Evolutionary conservation across 1,140 invertebrate genomes (phyloP).

Genomic region (Pollicipes pollicipes): DNA sequence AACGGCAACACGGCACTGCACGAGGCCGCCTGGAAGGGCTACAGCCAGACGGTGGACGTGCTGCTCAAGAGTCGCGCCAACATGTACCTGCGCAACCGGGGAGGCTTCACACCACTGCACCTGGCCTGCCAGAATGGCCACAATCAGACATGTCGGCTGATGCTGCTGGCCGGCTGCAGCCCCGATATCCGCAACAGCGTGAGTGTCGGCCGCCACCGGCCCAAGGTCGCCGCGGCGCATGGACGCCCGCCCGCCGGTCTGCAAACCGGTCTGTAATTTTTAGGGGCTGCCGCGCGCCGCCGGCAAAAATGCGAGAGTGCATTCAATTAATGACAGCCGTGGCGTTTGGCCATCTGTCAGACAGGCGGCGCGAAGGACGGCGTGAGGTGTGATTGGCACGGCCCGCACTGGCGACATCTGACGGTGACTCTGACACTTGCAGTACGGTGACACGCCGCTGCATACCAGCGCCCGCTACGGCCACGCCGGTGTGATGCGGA

Average conservation of each 20-base stretch:
- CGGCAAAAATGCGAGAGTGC: too few species aligned
- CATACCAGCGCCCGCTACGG: conserved; percentile 89
- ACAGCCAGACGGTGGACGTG: conserved; percentile 60
- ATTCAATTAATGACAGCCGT: too few species aligned
- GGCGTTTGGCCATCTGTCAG: too few species aligned
- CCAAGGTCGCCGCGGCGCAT: too few species aligned
- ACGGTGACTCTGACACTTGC: conserved; percentile 22
- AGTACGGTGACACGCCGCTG: conserved; percentile 89
- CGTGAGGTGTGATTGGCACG: too few species aligned
- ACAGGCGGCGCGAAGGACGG: too few species aligned
- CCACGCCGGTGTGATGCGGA: conserved; percentile 85
- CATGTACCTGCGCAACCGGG: conserved; percentile 57
- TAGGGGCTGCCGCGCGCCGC: too few species aligned
- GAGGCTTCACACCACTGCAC: conserved; percentile 82
- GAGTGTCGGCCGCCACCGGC: conserved; percentile 11
- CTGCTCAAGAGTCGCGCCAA: conserved; percentile 48
- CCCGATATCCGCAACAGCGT: conserved; percentile 83
- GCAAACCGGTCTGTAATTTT: too few species aligned
- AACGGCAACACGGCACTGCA: conserved; percentile 85
- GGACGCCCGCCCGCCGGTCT: too few species aligned
- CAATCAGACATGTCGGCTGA: conserved; percentile 78
- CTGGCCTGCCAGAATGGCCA: conserved; percentile 89
- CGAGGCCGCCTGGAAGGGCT: conserved; percentile 87
- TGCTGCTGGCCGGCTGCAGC: conserved; percentile 67
- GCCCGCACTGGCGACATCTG: too few species aligned